Base-by-base conservation (phyloP, 2,797 vertebrate species). In the Oceanodroma leucorhoa region DNA sequence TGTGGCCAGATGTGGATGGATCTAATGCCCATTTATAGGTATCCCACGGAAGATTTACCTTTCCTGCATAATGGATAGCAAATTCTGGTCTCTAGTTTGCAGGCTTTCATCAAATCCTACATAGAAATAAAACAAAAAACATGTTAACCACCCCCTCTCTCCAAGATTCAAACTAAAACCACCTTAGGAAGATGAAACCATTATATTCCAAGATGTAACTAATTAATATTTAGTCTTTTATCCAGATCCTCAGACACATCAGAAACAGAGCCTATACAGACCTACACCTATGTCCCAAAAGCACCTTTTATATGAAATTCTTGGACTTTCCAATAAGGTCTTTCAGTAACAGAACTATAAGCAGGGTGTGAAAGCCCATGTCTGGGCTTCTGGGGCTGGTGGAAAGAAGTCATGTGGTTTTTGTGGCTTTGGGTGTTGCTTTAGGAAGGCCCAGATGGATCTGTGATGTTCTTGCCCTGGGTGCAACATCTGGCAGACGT, bases 131-230 rank as follows among this genome's bases (percentile, higher is more conserved):
- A 78, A 9, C 3, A 58, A 58, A 60, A 54, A 27, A 11, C 16
- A n/a, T 8, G 11, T 21, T 54, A 71, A 23, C 32, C 2, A 22
- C 3, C 2, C 4, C 3, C 9, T 21, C 5, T 10, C 14, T 4
- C 3, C 4, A 8, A 55, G 34, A 69, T 53, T 61, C n/a, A 67
- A 50, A 54, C 32, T 21, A n/a, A 55, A 75, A 67, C 58, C 12
- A 4, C 26, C 10, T 73, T 79, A 24, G 48, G n/a, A 64, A 51
- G 41, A 14, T 66, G 30, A 96, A 95, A 46, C 20, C 7, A 3
- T 27, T 64, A 32, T 40, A n/a, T 84, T 88, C 26, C 57, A 60
- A 93, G 27, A 46, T 40, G 12, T 40, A 76, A 55, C 19, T 60
- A 53, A 26, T 34, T 82, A 34, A 40, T 83, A 85, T 55, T 61